Base-by-base conservation (phyloP, 1,140 invertebrate species). In the Polypedilum vanderplanki region DNA sequence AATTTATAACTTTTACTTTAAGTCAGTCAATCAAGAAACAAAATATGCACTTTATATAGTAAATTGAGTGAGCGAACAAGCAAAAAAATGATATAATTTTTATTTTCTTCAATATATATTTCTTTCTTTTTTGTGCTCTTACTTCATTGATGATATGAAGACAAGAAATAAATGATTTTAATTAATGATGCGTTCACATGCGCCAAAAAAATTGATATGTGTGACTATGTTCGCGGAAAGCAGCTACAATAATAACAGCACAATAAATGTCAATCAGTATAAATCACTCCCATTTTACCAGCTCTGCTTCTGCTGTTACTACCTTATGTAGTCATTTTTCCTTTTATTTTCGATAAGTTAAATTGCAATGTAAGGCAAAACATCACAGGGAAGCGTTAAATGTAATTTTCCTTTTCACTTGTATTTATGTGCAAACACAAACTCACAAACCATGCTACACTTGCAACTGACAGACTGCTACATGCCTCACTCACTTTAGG, bases 251-350 rank as follows among this genome's bases (percentile, higher is more conserved):
- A 57, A 57, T 57, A 57, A 57, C 65, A 22, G 65, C 65, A 70
- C 20, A 70, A 70, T 70, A 70, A 70, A 70, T 70, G 65, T 70
- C 65, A 70, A 70, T 70, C 65, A 70, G 17, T 70, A 70, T 70
- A 70, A 70, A 70, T 70, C 65, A 70, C 65, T 70, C 65, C 65
- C 65, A 70, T 70, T 70, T 70, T 22, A 22, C 46, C 46, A 57
- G 46, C 12, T 33, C 46, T 57, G 46, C 12, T 57, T 57, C 12
- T 57, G 12, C n/a, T 5, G 9, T 46, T 15, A 46, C 15, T 57
- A 57, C 46, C 46, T 33, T 57, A 57, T 57, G n/a, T 33, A 33
- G 24, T 57, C n/a, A 57, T 57, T 57, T 57, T 57, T 15, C n/a
- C 15, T 46, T 46, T 46, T 46, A 46, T 46, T 57, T 57, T 57